phyloP scores from a whole-genome alignment of 2,113 vertebrate species.

The Coreoperca whiteheadi region DNA sequence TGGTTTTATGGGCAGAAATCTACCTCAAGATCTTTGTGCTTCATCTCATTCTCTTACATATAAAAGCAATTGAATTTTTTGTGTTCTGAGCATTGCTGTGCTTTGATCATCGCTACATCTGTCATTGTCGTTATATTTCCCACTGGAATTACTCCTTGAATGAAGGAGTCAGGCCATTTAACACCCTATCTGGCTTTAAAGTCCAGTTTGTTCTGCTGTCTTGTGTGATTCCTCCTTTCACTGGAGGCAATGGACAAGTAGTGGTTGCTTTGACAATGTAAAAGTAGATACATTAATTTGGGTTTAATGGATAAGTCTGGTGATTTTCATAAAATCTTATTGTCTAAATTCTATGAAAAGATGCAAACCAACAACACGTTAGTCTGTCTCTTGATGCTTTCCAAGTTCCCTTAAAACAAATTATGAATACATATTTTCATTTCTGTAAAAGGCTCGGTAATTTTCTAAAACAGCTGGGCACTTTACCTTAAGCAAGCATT shows the following conservation, averaged over 20 bases:
- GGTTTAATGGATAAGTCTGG: too few relatives aligned
- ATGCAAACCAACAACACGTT: too few relatives aligned
- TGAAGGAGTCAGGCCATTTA: constrained; percentile 1
- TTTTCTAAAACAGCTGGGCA: too few relatives aligned
- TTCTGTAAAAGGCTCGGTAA: not conserved
- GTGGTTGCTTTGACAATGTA: too few relatives aligned
- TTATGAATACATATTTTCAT: too few relatives aligned
- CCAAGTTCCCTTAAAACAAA: too few relatives aligned
- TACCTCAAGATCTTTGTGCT: constrained; percentile 29
- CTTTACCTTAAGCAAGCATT: not conserved
- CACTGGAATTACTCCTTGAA: not conserved
- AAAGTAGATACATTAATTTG: too few relatives aligned
- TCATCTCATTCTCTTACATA: constrained; percentile 5
- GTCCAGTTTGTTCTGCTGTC: constrained; percentile 4
- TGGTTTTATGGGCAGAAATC: constrained; percentile 35
- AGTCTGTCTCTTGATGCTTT: too few relatives aligned
- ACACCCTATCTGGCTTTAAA: not conserved
- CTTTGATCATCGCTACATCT: constrained; percentile 25
- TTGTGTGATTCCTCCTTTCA: not conserved
- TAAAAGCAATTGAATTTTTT: constrained; percentile 34
- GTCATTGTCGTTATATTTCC: constrained; percentile 17
- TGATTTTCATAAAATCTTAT: too few relatives aligned
- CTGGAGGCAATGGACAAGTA: not conserved
- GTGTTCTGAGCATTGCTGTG: not conserved
- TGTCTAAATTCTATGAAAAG: too few relatives aligned